These are phyloP conservation scores for Acheta domesticus DNA, from an alignment of 2,888 invertebrate species.

Conservation along the genomic window DNA sequence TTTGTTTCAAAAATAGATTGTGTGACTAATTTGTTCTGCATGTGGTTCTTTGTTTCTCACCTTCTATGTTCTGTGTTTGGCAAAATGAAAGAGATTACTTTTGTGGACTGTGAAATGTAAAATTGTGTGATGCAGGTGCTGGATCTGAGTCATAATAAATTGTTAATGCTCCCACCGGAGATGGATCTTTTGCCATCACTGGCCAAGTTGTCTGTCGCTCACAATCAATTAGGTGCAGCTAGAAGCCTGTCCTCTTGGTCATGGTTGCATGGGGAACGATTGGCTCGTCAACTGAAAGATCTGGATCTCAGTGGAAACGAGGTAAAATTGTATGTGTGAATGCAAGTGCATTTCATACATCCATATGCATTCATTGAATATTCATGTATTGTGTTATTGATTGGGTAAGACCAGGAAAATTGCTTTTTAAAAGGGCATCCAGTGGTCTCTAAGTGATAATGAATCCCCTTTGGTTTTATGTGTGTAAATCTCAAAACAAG, in stretches of 20 bases:
- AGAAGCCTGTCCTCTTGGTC: slow-evolving; percentile 56
- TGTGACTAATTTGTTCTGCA: too few relatives aligned
- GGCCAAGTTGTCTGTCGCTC: slow-evolving; percentile 59
- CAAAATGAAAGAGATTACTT: too few relatives aligned
- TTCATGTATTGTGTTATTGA: slow-evolving; percentile 11
- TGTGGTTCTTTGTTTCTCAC: too few relatives aligned
- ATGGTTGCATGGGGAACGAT: slow-evolving; percentile 60
- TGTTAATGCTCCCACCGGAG: slow-evolving; percentile 66
- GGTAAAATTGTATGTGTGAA: slow-evolving; percentile 41
- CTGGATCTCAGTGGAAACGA: slow-evolving; percentile 65
- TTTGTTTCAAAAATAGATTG: too few relatives aligned
- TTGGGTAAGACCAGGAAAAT: slow-evolving; percentile 26
- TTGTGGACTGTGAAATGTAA: too few relatives aligned
- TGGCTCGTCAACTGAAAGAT: slow-evolving; percentile 53
- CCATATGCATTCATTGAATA: too few relatives aligned
- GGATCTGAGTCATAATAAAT: slow-evolving; percentile 67
- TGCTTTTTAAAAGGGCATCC: not conserved
- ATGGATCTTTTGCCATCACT: slow-evolving; percentile 62
- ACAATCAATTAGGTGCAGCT: slow-evolving; percentile 61
- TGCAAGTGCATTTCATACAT: too few relatives aligned
- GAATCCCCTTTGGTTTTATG: too few relatives aligned
- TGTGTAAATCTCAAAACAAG: too few relatives aligned
- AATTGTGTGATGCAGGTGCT: slow-evolving; percentile 46
- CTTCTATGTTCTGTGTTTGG: too few relatives aligned
- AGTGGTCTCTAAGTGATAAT: too few relatives aligned